Evolutionary conservation across 2,888 invertebrate genomes (phyloP), one percentile per base, ranked within the genome.

Genomic region (Scaptodrosophila latifasciaeformis): DNA sequence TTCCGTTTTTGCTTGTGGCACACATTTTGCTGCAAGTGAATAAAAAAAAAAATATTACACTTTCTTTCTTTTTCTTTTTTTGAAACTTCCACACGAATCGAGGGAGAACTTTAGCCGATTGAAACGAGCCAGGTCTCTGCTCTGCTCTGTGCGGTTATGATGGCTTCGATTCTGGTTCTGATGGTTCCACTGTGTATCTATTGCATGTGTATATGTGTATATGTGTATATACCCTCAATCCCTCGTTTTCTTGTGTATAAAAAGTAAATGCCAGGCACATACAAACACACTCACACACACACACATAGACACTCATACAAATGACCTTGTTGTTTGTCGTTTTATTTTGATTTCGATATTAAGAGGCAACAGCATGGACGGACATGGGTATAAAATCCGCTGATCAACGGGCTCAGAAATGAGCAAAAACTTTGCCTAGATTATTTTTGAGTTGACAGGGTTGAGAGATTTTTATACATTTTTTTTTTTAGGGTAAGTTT

Each of bases 11-110:
- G 44, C 54, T 75, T 62, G 78, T 70, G 78, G 78, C 75, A 75
- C 74, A 75, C 75, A 78, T 74, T 74, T 77, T 65, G 70, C 78
- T 74, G 75, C 67, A 74, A 77, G 76, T 67, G 70, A 56, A 37
- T 9, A 13, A 37, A 37, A 13, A 35, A 13, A 31, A 31, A 31
- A 31, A 10, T 27, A 4, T 6, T 27, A 27, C 12, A 34, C 12
- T 34, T n/a, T 10, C 1, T 34, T 13, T n/a, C n/a, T n/a, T n/a
- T n/a, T n/a, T n/a, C n/a, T n/a, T n/a, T n/a, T n/a, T n/a, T n/a
- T n/a, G n/a, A n/a, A n/a, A n/a, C n/a, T n/a, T n/a, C n/a, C n/a
- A n/a, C n/a, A n/a, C n/a, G n/a, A n/a, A n/a, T n/a, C n/a, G n/a
- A n/a, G n/a, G n/a, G n/a, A n/a, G n/a, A n/a, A n/a, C n/a, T n/a